Base-by-base conservation (phyloP, 2,888 invertebrate species). In the Dromius quadrimaculatus region DNA sequence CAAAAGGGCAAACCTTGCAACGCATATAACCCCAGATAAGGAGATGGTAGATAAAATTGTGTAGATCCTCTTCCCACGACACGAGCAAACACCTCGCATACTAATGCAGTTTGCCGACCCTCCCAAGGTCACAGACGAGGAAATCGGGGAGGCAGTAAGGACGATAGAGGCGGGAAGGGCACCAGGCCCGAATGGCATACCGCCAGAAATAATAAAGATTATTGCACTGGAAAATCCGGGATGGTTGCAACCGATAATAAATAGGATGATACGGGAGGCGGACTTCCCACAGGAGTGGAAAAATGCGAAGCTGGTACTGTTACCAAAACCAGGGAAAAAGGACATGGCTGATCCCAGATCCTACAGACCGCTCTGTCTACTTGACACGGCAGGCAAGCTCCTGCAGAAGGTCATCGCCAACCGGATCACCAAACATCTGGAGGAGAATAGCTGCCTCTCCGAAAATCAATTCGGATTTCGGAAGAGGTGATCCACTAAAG, bases 301-400 rank as follows among this genome's bases (percentile, higher is more conserved):
- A 50, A 63, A 6, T 3, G 68, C 59, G 19, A 68, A 41, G 28
- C 47, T 74, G 11, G 74, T 72, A 8, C 45, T 74, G 9, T 65
- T 74, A 13, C 59, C 34, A 6, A 74, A 75, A 47, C 61, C 62
- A 1, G 73, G 72, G 38, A 73, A 72, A 17, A 68, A 69, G 22
- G 65, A 68, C 23, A 32, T 28, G 34, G 11, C 5, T 59, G 54
- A 34, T 34, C 59, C 8, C 8, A 2, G 3, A 9, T 63, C 64
- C 1, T 72, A 71, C 63, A 72, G 76, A 34, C 75, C 76, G 15
- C 72, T 78, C 19, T 76, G 76, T 50, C 54, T 78, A 15, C 71
- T 77, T 1, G 71, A 75, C 72, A 71, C 73, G 9, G 19, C 74
- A 6, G 75, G 75, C 2, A 78, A 77, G 70, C 59, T 77, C 0